These are phyloP conservation scores for Limnodromus scolopaceus DNA, from an alignment of 2,797 vertebrate species.

Conservation along the genomic window DNA sequence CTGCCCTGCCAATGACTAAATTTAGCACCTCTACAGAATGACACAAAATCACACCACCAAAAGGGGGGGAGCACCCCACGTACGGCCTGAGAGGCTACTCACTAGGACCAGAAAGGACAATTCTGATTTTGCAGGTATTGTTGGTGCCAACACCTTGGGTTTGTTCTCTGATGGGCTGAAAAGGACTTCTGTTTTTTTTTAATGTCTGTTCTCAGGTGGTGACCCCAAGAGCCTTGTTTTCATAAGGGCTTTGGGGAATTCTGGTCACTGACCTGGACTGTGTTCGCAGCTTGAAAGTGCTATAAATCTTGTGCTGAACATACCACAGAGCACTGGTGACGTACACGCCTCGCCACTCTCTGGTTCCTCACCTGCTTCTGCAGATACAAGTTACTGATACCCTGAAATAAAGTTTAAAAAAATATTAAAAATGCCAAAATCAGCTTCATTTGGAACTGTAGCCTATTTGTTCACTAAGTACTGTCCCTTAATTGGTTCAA, in stretches of 20 bases:
- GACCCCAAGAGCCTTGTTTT: neutral
- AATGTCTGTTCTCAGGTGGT: neutral
- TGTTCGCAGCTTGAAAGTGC: neutral
- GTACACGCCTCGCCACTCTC: rapidly evolving
- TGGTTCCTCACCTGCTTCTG: neutral
- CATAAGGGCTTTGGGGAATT: neutral
- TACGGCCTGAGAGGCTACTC: neutral
- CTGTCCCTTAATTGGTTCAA: neutral
- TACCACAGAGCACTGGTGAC: neutral
- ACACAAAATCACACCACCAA: neutral
- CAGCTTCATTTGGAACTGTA: neutral
- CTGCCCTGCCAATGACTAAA: neutral
- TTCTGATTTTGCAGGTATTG: neutral
- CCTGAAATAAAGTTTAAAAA: neutral
- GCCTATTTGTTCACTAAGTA: neutral
- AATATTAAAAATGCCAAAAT: neutral
- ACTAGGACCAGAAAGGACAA: neutral
- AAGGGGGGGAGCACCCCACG: rapidly evolving
- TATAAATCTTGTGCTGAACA: neutral
- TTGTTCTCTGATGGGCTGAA: neutral
- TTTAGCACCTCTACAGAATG: neutral
- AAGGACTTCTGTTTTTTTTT: neutral
- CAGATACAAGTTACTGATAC: neutral
- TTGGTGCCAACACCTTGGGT: neutral
- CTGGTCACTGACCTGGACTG: neutral